These are phyloP conservation scores for Hassar affinis DNA, from an alignment of 2,113 vertebrate species.

Conservation along the genomic window DNA sequence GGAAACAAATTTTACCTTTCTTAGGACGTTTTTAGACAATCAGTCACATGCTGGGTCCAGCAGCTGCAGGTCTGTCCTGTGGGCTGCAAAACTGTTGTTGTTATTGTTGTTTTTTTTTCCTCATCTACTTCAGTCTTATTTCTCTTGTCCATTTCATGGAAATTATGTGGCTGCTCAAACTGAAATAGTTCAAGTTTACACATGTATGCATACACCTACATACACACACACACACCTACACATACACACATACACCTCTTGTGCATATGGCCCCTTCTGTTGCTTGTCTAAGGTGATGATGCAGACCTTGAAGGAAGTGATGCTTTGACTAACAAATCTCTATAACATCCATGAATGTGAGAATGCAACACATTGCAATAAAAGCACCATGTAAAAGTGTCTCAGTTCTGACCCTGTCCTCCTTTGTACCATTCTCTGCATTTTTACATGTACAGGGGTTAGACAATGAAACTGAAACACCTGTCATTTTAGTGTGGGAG, in stretches of 20 bases:
- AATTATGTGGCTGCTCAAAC: constrained; percentile 70
- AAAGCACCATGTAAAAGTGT: constrained; percentile 79
- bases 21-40: constrained; percentile 77
- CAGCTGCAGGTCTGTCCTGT: constrained; percentile 64
- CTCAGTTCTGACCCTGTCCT: neutral
- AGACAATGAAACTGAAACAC: too few species aligned
- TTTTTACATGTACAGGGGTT: too few species aligned
- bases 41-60: constrained; percentile 73
- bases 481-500: too few species aligned
- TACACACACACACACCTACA: too few species aligned
- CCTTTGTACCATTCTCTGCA: too few species aligned
- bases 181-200: constrained; percentile 67
- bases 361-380: constrained; percentile 84
- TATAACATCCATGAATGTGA: constrained; percentile 83
- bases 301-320: constrained; percentile 75
- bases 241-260: constrained; percentile 60
- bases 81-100: constrained; percentile 60
- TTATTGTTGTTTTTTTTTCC: constrained; percentile 29
- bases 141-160: constrained; percentile 62
- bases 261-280: constrained; percentile 70
- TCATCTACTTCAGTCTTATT: constrained; percentile 70
- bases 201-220: constrained; percentile 44
- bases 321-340: constrained; percentile 79
- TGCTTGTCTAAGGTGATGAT: constrained; percentile 71
- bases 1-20: constrained; percentile 53